Conservation (phyloP, 2,113 vertebrate genomes). For the Machaerirhynchus nigripectus region DNA sequence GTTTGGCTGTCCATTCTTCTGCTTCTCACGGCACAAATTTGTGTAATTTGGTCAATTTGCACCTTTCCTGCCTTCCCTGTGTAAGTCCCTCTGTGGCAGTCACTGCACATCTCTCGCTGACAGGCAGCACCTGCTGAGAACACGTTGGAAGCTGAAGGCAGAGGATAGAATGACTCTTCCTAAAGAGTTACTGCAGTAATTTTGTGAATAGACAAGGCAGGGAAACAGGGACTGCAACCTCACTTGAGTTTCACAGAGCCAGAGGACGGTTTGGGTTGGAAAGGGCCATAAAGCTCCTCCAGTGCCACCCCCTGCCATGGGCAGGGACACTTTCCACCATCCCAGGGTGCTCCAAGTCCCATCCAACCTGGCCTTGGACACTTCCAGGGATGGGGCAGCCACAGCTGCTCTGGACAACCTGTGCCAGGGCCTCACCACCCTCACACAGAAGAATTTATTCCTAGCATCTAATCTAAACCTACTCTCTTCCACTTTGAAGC, state of each 20-base stretch:
- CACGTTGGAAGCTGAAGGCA: neutral
- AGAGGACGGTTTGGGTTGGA: neutral
- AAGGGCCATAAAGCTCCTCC: neutral
- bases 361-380: accelerated
- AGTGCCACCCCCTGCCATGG: too few species aligned
- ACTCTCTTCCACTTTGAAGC: neutral
- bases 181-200: neutral
- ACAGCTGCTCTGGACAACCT: neutral
- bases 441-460: neutral
- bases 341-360: neutral
- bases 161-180: neutral
- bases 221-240: neutral
- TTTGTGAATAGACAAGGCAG: neutral
- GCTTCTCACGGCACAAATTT: neutral
- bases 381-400: neutral
- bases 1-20: neutral
- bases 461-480: neutral
- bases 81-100: accelerated
- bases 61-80: neutral
- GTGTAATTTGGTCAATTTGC: neutral
- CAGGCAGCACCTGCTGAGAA: neutral
- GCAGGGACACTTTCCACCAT: neutral
- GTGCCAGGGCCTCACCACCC: neutral
- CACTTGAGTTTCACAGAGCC: neutral
- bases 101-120: neutral